Percentiles rank a stretch among this genome's conserved stretches.
Evolutionary conservation across 1,140 invertebrate genomes (phyloP).

Genomic region (Scylla paramamosain): DNA sequence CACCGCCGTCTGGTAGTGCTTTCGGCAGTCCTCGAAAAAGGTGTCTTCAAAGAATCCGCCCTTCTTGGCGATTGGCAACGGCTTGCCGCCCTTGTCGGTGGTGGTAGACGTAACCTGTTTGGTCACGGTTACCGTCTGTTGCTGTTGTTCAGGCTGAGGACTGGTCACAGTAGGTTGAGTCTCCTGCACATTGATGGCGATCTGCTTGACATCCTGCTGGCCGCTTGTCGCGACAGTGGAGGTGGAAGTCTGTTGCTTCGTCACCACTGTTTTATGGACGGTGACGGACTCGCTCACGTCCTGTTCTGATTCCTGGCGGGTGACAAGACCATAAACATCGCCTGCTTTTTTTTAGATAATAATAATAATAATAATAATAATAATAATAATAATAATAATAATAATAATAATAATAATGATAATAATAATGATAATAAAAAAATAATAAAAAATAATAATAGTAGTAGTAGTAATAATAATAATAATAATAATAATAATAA

Average conservation of each 20-base stretch:
- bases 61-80: conserved; percentile 55
- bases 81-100: background rate
- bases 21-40: conserved; percentile 66
- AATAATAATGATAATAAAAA: background rate
- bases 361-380: background rate
- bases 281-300: conserved; percentile 25
- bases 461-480: too few species aligned
- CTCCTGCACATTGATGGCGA: background rate
- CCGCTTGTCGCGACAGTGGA: background rate
- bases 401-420: background rate
- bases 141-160: background rate
- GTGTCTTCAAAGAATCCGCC: conserved; percentile 64
- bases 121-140: background rate
- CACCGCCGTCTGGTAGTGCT: conserved; percentile 60
- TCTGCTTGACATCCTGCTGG: conserved; percentile 38
- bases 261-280: conserved; percentile 33
- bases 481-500: too few species aligned
- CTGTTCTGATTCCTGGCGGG: background rate
- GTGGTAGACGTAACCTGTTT: background rate
- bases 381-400: background rate
- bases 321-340: background rate
- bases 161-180: background rate
- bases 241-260: background rate
- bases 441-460: too few species aligned
- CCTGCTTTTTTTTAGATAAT: background rate